A percentile compares a stretch with the other conserved stretches of the same genome.
phyloP scores from a whole-genome alignment of 2,888 invertebrate species.

The Machimus rusticus region DNA sequence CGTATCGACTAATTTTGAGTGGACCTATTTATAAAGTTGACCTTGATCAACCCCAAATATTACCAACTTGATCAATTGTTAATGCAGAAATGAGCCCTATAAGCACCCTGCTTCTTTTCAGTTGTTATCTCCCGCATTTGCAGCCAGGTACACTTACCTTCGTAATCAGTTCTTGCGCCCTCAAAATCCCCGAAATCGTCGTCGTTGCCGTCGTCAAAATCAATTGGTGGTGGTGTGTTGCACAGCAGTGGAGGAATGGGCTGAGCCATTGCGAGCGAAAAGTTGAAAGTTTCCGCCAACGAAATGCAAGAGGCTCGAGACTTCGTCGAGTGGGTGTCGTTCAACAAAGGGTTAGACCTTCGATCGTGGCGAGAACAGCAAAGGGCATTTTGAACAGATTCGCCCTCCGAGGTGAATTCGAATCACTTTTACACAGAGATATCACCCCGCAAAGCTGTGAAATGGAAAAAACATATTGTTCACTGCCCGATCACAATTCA shows the following conservation, averaged over 20 bases:
- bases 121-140: no score
- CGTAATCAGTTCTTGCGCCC: conserved; percentile 50
- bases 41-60: background rate
- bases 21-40: background rate
- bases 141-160: conserved; percentile 3
- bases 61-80: background rate
- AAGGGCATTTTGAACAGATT: background rate
- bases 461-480: background rate
- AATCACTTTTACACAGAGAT: background rate
- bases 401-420: background rate
- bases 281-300: background rate
- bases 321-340: background rate
- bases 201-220: conserved; percentile 22
- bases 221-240: conserved; percentile 68
- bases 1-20: background rate
- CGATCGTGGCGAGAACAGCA: background rate
- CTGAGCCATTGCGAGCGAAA: conserved; percentile 57
- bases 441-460: background rate
- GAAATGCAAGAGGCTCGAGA: background rate
- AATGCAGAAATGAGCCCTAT: background rate
- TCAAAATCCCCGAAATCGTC: conserved; percentile 59
- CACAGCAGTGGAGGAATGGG: conserved; percentile 67
- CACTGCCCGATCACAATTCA: background rate
- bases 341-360: background rate
- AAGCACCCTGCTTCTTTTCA: background rate